Percentiles rank a stretch among this genome's conserved stretches.
These are phyloP conservation scores for Malthinus flaveolus DNA, from an alignment of 2,888 invertebrate species.

Conservation along the genomic window DNA sequence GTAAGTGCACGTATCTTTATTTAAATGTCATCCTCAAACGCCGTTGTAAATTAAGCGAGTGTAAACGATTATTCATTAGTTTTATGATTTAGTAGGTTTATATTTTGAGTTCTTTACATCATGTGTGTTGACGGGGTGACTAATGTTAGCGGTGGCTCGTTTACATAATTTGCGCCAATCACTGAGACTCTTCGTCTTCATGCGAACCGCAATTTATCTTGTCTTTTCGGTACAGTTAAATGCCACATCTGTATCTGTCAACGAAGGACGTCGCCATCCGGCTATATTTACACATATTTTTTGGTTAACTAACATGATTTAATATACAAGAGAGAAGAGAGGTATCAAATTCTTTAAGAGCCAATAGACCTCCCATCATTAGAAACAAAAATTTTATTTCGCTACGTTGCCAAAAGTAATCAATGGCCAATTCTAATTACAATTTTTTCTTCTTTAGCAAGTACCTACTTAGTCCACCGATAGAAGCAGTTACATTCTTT, in stretches of 20 bases:
- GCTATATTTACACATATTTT: constrained; percentile 21
- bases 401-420: too few relatives aligned
- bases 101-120: constrained; percentile 25
- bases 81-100: constrained; percentile 44
- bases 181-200: constrained; percentile 50
- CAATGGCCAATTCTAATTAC: too few relatives aligned
- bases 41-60: constrained; percentile 44
- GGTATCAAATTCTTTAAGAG: constrained; percentile 18
- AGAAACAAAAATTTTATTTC: not conserved
- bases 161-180: constrained; percentile 55
- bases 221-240: constrained; percentile 50
- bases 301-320: too few relatives aligned
- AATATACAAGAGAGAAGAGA: too few relatives aligned
- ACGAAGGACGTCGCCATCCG: constrained; percentile 27
- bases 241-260: constrained; percentile 54
- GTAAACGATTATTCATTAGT: constrained; percentile 45
- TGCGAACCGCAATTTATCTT: constrained; percentile 47
- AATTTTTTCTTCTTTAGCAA: too few relatives aligned
- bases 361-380: constrained; percentile 11
- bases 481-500: too few relatives aligned
- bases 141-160: constrained; percentile 42
- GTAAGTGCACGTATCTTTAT: constrained; percentile 38
- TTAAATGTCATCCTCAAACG: constrained; percentile 47
- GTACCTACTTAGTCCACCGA: too few relatives aligned
- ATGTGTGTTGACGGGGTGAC: constrained; percentile 42